Base-by-base conservation (phyloP, 2,888 invertebrate species). In the Stenotaenia linearis region DNA sequence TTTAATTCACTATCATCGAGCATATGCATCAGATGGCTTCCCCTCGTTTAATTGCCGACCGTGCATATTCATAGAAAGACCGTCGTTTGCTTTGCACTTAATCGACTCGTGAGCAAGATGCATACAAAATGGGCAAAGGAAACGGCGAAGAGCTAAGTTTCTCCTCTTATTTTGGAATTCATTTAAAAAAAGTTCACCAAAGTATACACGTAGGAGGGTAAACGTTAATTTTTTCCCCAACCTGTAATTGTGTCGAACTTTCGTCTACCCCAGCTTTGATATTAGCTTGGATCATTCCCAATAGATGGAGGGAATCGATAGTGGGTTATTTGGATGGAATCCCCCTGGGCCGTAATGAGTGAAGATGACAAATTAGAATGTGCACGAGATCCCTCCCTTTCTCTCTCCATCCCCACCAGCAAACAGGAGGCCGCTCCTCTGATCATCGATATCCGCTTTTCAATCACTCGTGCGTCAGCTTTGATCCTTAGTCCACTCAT, bases 401-500 rank as follows among this genome's bases (percentile, higher is more conserved):
- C 61, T 25, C 9, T 61, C 61, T 61, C 61, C 61, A 61, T 25
- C 61, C 61, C 61, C 61, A 45, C 45, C 45, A 45, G 45, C 45
- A 61, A 61, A 61, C 61, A 25, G 61, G 61, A 61, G 61, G 61
- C 61, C 61, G 61, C 61, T 61, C 61, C 23, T 61, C 61, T 61
- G 61, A 61, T 61, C 61, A 61, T 61, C 61, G 61, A 61, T 61
- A 61, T 61, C 61, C 61, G 61, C 61, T 61, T 61, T 61, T 61
- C 61, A 61, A 61, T 61, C 61, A 61, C 61, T 25, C 61, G 25
- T 61, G 61, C 61, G 61, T 61, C 61, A 23, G 61, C 61, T 23
- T 61, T 61, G 61, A 61, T 61, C 61, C 61, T 61, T 61, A 61
- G 61, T 61, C 61, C 61, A 61, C 61, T 61, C 61, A 61, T 61